Evolutionary conservation across 35 echinoderm and acorn worm genomes (phyloP).

Genomic region (Ophioderma brevispina): DNA sequence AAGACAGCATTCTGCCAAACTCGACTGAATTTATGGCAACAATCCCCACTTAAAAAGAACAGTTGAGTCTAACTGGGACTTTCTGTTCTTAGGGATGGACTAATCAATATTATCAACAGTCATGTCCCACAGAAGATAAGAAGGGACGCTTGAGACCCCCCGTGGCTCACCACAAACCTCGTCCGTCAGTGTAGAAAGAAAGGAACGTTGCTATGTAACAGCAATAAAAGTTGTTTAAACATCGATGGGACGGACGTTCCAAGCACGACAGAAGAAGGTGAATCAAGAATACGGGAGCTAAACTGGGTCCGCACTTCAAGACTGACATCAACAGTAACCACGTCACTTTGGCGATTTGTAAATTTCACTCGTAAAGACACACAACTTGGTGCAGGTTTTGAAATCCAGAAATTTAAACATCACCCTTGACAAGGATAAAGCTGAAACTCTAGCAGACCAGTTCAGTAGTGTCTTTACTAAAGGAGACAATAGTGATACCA

Average conservation of each 20-base stretch:
- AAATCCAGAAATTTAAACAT: conserved; percentile 2
- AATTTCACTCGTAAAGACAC: conserved; percentile 25
- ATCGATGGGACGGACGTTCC: conserved; percentile 12
- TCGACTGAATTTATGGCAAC: not conserved
- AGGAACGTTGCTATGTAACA: conserved; percentile 31
- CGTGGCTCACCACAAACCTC: conserved; percentile 34
- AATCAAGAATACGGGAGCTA: not conserved
- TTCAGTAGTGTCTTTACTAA: conserved; percentile 17
- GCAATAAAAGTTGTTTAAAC: conserved; percentile 22
- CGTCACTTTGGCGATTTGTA: conserved; percentile 28
- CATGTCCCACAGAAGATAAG: not conserved
- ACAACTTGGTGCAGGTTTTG: conserved; percentile 21
- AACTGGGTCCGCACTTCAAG: not conserved
- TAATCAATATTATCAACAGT: not conserved
- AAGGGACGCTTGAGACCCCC: not conserved
- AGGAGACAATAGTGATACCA: not conserved
- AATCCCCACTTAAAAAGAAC: not conserved
- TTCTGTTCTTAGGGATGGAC: not conserved
- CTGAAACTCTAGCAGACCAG: conserved; percentile 12
- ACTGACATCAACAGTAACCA: not conserved
- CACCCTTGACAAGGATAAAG: conserved; percentile 16
- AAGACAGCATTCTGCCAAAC: not conserved
- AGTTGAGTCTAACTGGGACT: not conserved
- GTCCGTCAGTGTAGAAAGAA: conserved; percentile 21
- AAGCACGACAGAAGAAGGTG: not conserved